Base-by-base conservation (phyloP, 53 echinoderm and acorn worm species). In the Temnopleurus reevesii region DNA sequence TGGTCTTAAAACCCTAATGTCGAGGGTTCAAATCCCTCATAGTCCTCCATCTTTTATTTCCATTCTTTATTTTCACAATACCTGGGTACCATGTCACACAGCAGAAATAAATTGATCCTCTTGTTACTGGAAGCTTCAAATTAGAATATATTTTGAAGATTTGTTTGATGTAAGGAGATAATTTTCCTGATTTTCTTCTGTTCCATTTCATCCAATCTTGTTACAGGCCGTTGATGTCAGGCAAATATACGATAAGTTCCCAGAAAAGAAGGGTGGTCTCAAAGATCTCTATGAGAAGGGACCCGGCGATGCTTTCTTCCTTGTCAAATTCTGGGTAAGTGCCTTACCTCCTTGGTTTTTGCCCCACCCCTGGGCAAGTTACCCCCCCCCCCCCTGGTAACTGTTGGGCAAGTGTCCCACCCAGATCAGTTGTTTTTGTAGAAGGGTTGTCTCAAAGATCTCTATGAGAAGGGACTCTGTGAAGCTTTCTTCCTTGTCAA, bases 301-400 rank as follows among this genome's bases (percentile, higher is more conserved):
- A 58, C 99, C 99, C 12, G 89, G 92, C 35, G 95, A 99, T 33
- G 92, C 96, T 6, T 99, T 99, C 92, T 99, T 93, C 81, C 95
- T 99, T 31, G 99, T 99, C 87, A 99, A 99, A 90, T 99, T 99
- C 91, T 99, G 99, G 99, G 99, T 99, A 87, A 94, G 99, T 81
- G n/a, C 17, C 49, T 10, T 13, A 18, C 30, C 26, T 5, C 8
- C 15, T 17, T 29, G 30, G 4, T 23, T n/a, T n/a, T n/a, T 55
- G 5, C 55, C 55, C 2, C 55, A 19, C 55, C 55, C 55, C 9
- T 0, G 15, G 15, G 15, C 0, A 49, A 49, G 15, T n/a, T 21
- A 9, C 55, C 21, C 5, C 55, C 21, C 19, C 5, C 21, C 17
- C 21, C 49, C 1, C 9, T 12, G 49, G 15, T 1, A 49, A 49